These are phyloP conservation scores for Campoplex capitator DNA, from an alignment of 2,888 invertebrate genomes.

Conservation along the genomic window DNA sequence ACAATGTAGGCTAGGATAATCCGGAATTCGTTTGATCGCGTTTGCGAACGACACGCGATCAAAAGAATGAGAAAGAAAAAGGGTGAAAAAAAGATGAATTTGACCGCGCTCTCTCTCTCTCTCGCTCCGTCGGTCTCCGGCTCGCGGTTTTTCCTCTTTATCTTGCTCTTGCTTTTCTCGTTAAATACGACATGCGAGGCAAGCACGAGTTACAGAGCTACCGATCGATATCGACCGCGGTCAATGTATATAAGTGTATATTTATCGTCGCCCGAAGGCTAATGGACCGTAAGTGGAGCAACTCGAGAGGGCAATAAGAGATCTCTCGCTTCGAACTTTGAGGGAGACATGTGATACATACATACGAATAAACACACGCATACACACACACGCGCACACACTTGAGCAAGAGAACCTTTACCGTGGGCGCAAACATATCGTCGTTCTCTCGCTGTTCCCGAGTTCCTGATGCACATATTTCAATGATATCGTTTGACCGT, in stretches of 20 bases:
- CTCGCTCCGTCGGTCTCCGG: background rate
- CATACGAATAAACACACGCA: background rate
- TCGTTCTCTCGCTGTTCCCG: slow-evolving; percentile 7
- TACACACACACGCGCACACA: background rate
- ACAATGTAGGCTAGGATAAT: slow-evolving; percentile 5
- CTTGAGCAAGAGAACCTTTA: slow-evolving; percentile 13
- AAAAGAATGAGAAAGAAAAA: background rate
- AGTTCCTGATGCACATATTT: slow-evolving; percentile 45
- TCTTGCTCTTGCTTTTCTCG: slow-evolving; percentile 35
- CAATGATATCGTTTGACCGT: slow-evolving; percentile 49
- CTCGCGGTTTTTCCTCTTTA: slow-evolving; percentile 18
- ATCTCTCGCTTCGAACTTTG: slow-evolving; percentile 37
- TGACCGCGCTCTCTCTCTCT: background rate
- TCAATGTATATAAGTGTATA: slow-evolving; percentile 54
- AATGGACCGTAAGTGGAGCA: slow-evolving; percentile 68
- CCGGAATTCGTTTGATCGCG: slow-evolving; percentile 19
- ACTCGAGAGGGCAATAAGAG: slow-evolving; percentile 47
- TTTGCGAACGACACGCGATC: slow-evolving; percentile 26
- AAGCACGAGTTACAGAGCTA: slow-evolving; percentile 35
- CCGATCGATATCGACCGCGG: slow-evolving; percentile 62
- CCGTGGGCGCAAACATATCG: slow-evolving; percentile 47
- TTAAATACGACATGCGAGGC: slow-evolving; percentile 32
- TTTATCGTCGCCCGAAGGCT: slow-evolving; percentile 65
- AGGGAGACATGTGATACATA: slow-evolving; percentile 38
- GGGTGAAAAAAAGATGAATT: slow-evolving; percentile 9